Base-by-base conservation (phyloP, 2,797 vertebrate genomes). In the Gallirallus australis region DNA sequence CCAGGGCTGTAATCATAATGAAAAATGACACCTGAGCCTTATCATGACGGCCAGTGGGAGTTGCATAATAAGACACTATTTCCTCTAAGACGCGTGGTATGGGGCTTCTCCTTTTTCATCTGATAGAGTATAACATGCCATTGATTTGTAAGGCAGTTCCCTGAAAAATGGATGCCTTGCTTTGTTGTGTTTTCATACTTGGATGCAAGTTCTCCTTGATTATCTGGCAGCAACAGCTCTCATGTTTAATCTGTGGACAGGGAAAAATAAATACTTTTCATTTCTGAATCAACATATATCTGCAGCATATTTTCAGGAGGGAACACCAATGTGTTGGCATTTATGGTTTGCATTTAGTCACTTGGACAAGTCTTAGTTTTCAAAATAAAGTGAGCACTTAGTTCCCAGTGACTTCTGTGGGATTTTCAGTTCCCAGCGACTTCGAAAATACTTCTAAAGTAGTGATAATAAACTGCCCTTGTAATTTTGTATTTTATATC, bases 1-100 rank as follows among this genome's bases (percentile, higher is more conserved):
- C 52, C 70, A n/a, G 21, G 16, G 9, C 47, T 89, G 18, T 75
- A 73, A 56, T 90, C 79, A 35, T 56, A 83, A 73, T 17, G 89
- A 91, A 93, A 88, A 95, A 92, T 81, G 61, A 91, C 47, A 75
- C 71, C 56, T 82, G 48, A 87, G 57, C n/a, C 31, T 40, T 91
- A 86, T 78, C n/a, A 9, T 79, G 72, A 64, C 69, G 14, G n/a
- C 40, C 45, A 73, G 57, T 84, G 45, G 47, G 72, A 95, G 66
- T 48, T 4, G 1, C 56, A 57, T 60, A 47, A 8, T n/a, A 63
- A 47, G 48, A 40, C 12, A 15, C 31, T 39, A 3, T 89, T 94
- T 94, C 24, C 50, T 84, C 56, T 39, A 57, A 77, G 65, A 39
- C 1, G 3, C 9, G 7, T 57, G 35, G 50, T 70, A 42, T 70